These are phyloP conservation scores for Drosophila gunungcola DNA, from an alignment of 1,140 invertebrate species.

Conservation along the genomic window DNA sequence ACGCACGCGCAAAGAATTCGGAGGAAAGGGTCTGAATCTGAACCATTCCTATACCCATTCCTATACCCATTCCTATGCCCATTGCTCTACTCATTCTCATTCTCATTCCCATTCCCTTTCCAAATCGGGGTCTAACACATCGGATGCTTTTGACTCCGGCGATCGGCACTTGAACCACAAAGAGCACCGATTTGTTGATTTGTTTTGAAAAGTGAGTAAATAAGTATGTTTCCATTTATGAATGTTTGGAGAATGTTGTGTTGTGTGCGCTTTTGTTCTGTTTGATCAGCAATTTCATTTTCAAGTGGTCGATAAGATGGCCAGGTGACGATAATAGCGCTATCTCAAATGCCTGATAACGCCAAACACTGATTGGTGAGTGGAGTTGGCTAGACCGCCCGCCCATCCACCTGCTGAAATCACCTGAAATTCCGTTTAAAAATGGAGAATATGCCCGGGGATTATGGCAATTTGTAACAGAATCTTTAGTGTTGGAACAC, in stretches of 20 bases:
- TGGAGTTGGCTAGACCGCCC: not conserved
- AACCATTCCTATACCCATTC: not conserved
- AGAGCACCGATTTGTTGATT: conserved; percentile 84
- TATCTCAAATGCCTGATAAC: conserved; percentile 65
- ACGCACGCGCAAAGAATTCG: conserved; percentile 67
- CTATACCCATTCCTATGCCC: conserved; percentile 4
- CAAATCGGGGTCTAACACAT: conserved; percentile 28
- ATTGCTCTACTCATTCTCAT: conserved; percentile 5
- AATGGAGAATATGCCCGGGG: conserved; percentile 49
- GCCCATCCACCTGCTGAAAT: conserved; percentile 16
- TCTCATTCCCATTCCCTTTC: conserved; percentile 14
- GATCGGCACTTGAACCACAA: conserved; percentile 77
- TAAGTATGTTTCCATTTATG: conserved; percentile 84
- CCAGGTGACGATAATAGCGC: conserved; percentile 73
- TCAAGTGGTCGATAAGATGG: conserved; percentile 81
- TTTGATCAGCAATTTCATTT: conserved; percentile 83
- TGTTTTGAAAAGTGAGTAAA: conserved; percentile 84
- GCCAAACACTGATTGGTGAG: conserved; percentile 54
- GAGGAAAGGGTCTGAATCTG: conserved; percentile 43
- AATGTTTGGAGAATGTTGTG: conserved; percentile 78
- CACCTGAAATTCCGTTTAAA: conserved; percentile 48
- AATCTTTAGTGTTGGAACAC: conserved; percentile 66
- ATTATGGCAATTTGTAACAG: conserved; percentile 70
- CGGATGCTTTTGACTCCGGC: conserved; percentile 36
- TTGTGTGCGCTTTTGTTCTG: conserved; percentile 62